Conservation (phyloP, 2,113 vertebrate genomes). For the Neomonachus schauinslandi region DNA sequence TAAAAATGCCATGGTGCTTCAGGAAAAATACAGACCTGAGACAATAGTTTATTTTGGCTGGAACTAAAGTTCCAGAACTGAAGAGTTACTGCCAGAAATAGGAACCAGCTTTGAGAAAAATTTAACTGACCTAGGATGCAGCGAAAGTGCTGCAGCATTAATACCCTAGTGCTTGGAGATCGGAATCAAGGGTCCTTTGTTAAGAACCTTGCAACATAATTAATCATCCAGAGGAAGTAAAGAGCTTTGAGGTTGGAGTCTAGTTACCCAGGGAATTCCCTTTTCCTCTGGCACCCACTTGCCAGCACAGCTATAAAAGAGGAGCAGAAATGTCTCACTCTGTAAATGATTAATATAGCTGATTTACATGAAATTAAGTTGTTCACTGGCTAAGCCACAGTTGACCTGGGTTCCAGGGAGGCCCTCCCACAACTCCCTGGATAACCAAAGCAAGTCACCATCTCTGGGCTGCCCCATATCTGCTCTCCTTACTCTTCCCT, state of each 20-base stretch:
- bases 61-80: slow-evolving; percentile 68
- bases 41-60: slow-evolving; percentile 81
- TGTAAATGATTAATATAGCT: slow-evolving; percentile 62
- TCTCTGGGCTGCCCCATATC: not conserved
- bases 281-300: slow-evolving; percentile 74
- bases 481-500: not conserved
- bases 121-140: slow-evolving; percentile 52
- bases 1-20: slow-evolving; percentile 81
- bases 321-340: slow-evolving; percentile 65
- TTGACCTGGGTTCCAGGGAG: not conserved
- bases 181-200: slow-evolving; percentile 75
- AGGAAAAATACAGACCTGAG: slow-evolving; percentile 79
- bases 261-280: slow-evolving; percentile 71
- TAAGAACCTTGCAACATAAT: slow-evolving; percentile 42
- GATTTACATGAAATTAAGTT: slow-evolving; percentile 65
- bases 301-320: slow-evolving; percentile 59
- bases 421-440: not conserved
- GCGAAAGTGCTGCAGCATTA: slow-evolving; percentile 42
- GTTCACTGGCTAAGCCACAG: not conserved
- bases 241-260: slow-evolving; percentile 58
- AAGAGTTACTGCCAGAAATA: slow-evolving; percentile 79
- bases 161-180: not conserved
- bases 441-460: not conserved
- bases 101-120: slow-evolving; percentile 73
- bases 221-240: slow-evolving; percentile 73